Percentiles rank a stretch among this genome's conserved stretches.
phyloP scores from a whole-genome alignment of 2,797 vertebrate genomes.

The Dromococcyx pavoninus region DNA sequence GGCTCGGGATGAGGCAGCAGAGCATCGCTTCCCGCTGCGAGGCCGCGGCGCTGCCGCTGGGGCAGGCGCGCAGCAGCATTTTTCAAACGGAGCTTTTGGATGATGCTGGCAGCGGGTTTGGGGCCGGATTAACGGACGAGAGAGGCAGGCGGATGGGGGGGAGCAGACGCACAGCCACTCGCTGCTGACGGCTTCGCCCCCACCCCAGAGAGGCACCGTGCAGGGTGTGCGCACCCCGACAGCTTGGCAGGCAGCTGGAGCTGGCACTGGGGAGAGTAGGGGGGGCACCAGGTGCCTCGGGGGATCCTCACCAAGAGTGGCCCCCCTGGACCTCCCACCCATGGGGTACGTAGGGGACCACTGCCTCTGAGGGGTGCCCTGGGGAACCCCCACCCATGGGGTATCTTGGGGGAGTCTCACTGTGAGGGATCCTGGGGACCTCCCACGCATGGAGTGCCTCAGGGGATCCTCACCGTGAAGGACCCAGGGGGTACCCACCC shows the following conservation, averaged over 20 bases:
- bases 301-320: background rate
- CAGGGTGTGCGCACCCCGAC: fast-evolving
- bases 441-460: too few relatives aligned
- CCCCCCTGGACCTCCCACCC: too few relatives aligned
- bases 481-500: too few relatives aligned
- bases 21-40: background rate
- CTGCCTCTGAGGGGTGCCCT: too few relatives aligned
- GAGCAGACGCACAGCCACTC: background rate
- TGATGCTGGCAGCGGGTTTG: background rate
- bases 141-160: slow-evolving; percentile 28
- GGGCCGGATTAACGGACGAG: background rate
- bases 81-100: slow-evolving; percentile 37
- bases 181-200: background rate
- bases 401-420: too few relatives aligned
- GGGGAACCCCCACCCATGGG: too few relatives aligned
- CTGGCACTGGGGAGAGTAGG: background rate
- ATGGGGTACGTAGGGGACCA: too few relatives aligned
- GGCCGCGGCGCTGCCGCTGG: background rate
- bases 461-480: too few relatives aligned
- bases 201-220: background rate
- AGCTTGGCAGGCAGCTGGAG: background rate
- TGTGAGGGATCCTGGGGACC: too few relatives aligned
- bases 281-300: background rate
- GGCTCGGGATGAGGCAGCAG: fast-evolving
- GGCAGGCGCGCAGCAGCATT: slow-evolving; percentile 26